Base-by-base conservation (phyloP, 2,888 invertebrate species). In the Leptinotarsa tumamoca region DNA sequence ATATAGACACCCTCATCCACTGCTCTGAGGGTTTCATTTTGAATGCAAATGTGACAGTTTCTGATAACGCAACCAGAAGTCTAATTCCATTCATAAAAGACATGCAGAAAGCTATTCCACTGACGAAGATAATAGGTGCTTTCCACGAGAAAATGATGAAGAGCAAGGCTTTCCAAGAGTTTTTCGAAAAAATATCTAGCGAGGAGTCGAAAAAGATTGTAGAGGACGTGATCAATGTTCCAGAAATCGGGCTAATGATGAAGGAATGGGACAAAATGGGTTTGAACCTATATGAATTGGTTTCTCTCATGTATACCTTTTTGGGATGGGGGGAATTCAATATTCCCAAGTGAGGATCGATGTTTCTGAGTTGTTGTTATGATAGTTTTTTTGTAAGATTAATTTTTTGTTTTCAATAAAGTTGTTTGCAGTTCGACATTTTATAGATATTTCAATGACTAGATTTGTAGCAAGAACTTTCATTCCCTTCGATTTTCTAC, bases 301-400 rank as follows among this genome's bases (percentile, higher is more conserved):
- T 82, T 33, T 69, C 79, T 17, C 68, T 80, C 33, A 17, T 82
- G 15, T 84, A 82, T 67, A 72, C 73, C 15, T 76, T 82, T 61
- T 78, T 83, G 18, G 84, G 84, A 27, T 85, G 85, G 85, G 80
- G 79, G 17, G 78, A 78, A 54, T 75, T 75, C 27, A 68, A 78
- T 33, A 10, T 74, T 14, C 67, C 63, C 63, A 17, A 63, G 63
- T 63, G 43, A 71, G 52, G 21, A 61, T 43, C 3, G 15, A 14
- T 52, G 43, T 68, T 71, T 51, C 43, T 54, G 43, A 56, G 50
- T 50, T 69, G 52, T 4, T 61, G 56, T 66, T 72, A 67, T 63
- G 68, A 70, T 68, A 50, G 49, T 68, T 68, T 43, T 43, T 52
- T 2, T 67, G 33, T 27, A 10, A 52, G 52, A 52, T 52, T 52